Evolutionary conservation across 2,888 invertebrate species (phyloP).

Genomic region (Chloromyia formosa): DNA sequence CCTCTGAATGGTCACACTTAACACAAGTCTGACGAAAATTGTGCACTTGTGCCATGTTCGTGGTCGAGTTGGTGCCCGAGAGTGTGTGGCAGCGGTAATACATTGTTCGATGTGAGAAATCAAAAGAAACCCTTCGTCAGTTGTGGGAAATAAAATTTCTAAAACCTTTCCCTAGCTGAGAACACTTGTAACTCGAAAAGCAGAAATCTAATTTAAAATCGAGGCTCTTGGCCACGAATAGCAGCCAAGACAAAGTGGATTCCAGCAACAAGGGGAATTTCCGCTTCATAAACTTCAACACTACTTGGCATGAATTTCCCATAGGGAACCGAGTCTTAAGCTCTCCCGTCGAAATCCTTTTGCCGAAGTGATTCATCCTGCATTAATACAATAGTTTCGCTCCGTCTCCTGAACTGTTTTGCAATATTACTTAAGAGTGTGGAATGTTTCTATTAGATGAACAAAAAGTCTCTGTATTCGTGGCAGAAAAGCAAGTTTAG

Average conservation of each 20-base stretch:
- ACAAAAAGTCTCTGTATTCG: neutral
- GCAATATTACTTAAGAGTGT: neutral
- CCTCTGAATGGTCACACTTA: too few species aligned
- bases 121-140: neutral
- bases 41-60: too few species aligned
- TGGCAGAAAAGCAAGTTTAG: too few species aligned
- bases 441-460: neutral
- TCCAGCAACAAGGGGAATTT: conserved; percentile 35
- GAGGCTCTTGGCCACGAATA: neutral
- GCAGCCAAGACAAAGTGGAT: neutral
- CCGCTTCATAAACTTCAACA: conserved; percentile 46
- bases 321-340: too few species aligned
- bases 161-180: neutral
- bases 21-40: too few species aligned
- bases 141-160: neutral
- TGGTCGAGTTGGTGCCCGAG: too few species aligned
- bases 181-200: neutral
- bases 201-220: conserved; percentile 4
- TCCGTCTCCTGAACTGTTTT: neutral
- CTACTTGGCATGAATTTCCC: conserved; percentile 18
- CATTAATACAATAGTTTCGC: conserved; percentile 6
- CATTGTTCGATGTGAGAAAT: neutral
- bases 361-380: neutral
- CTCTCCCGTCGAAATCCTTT: neutral
- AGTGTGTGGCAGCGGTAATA: too few species aligned